Conservation (phyloP, 92 coral and sea anemone species). For the Heteractis magnifica region DNA sequence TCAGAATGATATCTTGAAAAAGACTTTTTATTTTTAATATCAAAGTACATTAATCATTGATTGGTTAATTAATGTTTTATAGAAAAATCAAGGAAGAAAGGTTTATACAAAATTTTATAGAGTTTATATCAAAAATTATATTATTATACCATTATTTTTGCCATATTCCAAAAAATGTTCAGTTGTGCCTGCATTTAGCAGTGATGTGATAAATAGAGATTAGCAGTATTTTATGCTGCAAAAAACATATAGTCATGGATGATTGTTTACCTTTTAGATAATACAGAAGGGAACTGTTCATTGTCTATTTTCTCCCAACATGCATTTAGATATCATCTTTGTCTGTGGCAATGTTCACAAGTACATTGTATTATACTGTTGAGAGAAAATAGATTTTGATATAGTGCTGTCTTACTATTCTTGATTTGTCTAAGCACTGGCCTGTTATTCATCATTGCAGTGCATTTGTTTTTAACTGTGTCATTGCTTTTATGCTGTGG, state of each 20-base stretch:
- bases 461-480: not conserved
- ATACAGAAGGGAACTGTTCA: not conserved
- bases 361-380: not conserved
- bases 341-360: not conserved
- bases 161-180: not conserved
- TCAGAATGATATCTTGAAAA: not conserved
- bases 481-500: not conserved
- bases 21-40: slow-evolving; percentile 2
- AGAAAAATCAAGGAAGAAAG: not conserved
- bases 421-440: not conserved
- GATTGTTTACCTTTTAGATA: no score
- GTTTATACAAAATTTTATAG: slow-evolving; percentile 6
- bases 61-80: not conserved
- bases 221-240: no score
- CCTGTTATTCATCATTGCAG: no score
- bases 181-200: not conserved
- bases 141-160: not conserved
- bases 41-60: not conserved
- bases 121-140: slow-evolving; percentile 2
- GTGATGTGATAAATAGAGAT: not conserved
- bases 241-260: not conserved
- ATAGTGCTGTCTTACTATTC: not conserved
- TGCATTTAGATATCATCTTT: not conserved
- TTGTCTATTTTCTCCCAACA: not conserved
- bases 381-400: slow-evolving; percentile 5